These are phyloP conservation scores for Xenus cinereus DNA, from an alignment of 2,113 vertebrate species.

Conservation along the genomic window DNA sequence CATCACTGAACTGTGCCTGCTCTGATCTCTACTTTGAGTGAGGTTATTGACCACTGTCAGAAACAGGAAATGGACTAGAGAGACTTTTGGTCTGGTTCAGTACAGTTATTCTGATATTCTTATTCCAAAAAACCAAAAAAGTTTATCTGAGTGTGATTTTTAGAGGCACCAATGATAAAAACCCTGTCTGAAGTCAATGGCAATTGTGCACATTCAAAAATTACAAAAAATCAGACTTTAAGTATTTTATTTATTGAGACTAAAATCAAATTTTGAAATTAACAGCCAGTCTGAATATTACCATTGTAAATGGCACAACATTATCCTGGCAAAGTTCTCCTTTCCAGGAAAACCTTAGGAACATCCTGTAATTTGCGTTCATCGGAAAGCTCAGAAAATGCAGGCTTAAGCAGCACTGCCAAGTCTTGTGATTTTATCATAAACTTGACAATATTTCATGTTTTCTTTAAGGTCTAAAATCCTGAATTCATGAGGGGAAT, in stretches of 20 bases:
- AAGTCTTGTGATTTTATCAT: neutral
- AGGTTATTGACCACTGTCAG: neutral
- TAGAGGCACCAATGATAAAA: neutral
- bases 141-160: neutral
- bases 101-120: neutral
- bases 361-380: neutral
- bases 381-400: neutral
- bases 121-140: neutral
- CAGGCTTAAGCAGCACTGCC: neutral
- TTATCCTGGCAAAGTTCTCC: neutral
- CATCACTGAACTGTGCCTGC: neutral
- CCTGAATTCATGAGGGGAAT: neutral
- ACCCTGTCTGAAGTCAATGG: neutral
- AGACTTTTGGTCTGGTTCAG: neutral
- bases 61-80: neutral
- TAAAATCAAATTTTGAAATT: neutral
- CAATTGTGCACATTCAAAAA: neutral
- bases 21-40: neutral
- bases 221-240: neutral
- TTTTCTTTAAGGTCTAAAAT: neutral
- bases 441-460: neutral
- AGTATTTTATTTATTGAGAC: neutral
- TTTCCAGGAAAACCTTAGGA: neutral
- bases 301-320: neutral
- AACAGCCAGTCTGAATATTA: neutral